Percentiles rank a stretch among this genome's conserved stretches.
phyloP scores from a whole-genome alignment of 2,113 vertebrate species.

The Riparia riparia region DNA sequence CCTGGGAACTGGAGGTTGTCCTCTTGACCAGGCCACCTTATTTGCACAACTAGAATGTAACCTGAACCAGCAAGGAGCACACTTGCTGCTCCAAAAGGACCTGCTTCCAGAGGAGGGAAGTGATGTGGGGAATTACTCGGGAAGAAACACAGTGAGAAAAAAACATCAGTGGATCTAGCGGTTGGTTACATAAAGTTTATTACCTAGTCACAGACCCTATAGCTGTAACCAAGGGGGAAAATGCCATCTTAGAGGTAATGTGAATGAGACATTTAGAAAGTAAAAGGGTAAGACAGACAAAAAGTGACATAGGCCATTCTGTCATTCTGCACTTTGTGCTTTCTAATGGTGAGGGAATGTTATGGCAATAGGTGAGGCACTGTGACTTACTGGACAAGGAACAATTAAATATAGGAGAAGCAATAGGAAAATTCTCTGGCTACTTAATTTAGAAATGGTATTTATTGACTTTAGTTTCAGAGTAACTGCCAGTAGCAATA shows the following conservation, averaged over 20 bases:
- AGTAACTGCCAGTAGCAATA: slow-evolving; percentile 36
- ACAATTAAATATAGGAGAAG: slow-evolving; percentile 28
- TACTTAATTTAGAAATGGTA: slow-evolving; percentile 32
- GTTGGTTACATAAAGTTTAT: neutral
- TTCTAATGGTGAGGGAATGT: neutral
- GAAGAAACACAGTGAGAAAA: neutral
- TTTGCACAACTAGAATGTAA: neutral
- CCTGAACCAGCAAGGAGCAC: neutral
- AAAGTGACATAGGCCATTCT: neutral
- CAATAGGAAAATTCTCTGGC: slow-evolving; percentile 14
- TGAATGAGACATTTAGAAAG: neutral
- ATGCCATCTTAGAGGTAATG: neutral
- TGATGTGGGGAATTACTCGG: neutral
- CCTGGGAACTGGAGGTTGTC: neutral
- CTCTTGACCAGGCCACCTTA: neutral
- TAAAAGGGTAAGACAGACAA: neutral
- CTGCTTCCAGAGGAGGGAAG: neutral
- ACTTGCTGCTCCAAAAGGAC: neutral
- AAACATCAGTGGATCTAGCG: neutral
- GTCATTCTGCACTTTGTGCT: neutral
- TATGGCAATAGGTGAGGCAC: neutral
- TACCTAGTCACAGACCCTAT: neutral
- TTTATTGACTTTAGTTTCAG: slow-evolving; percentile 32
- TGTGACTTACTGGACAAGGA: neutral
- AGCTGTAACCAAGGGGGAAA: neutral